Evolutionary conservation across 2,797 vertebrate species (phyloP).

Genomic region (Acrocephalus scirpaceus): DNA sequence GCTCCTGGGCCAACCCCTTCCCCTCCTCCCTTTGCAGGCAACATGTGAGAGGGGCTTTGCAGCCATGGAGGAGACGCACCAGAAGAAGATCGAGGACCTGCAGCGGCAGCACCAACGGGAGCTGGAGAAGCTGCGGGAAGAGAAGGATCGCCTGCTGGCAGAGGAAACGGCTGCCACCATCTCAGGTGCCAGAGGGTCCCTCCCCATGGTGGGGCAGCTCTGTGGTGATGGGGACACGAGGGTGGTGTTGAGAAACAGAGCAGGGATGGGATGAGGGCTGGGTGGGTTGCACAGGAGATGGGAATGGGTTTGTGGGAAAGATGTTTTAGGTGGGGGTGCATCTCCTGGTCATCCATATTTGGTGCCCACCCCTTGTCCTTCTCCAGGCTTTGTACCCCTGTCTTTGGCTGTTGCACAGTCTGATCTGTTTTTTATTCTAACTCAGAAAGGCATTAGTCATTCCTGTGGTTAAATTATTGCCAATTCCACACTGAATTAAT

Average conservation of each 20-base stretch:
- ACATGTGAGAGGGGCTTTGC: constrained; percentile 97
- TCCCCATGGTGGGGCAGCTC: rapidly evolving
- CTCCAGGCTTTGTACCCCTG: not conserved
- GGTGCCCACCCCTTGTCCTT: not conserved
- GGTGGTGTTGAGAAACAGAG: not conserved
- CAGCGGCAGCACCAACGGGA: constrained; percentile 97
- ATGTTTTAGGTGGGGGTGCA: not conserved
- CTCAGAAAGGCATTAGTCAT: not conserved
- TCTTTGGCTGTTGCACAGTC: not conserved
- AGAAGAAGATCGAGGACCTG: constrained; percentile 94
- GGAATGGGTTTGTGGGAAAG: not conserved
- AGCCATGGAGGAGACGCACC: constrained; percentile 97
- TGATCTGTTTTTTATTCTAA: not conserved
- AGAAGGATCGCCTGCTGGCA: constrained; percentile 92
- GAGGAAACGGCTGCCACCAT: constrained; percentile 98
- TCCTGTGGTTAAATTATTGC: not conserved
- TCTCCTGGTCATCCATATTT: not conserved
- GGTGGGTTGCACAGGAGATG: not conserved
- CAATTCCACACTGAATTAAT: not conserved
- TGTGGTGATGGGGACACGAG: rapidly evolving
- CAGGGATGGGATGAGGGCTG: not conserved
- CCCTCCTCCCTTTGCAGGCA: constrained; percentile 78
- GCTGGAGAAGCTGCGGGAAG: constrained; percentile 92
- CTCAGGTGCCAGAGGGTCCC: constrained; percentile 80
- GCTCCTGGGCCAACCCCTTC: not conserved